Evolutionary conservation across 2,888 invertebrate species (phyloP).

Genomic region (Tholera decimalis): DNA sequence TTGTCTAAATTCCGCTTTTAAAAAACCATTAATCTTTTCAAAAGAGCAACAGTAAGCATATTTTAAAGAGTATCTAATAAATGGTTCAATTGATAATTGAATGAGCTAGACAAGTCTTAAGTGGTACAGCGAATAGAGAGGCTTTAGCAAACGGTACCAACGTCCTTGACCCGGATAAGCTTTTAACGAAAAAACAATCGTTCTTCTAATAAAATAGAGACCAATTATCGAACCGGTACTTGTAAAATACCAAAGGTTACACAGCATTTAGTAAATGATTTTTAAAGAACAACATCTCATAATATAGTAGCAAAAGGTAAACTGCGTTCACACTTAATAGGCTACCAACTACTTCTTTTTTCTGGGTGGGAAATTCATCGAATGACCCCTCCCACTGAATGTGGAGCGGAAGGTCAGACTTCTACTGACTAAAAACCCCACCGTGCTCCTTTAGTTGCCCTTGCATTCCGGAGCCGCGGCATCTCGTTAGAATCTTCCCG

Average conservation of each 20-base stretch:
- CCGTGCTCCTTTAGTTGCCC: no score
- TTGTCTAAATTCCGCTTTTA: neutral
- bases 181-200: conserved; percentile 53
- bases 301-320: conserved; percentile 10
- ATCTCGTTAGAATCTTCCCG: no score
- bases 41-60: neutral
- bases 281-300: conserved; percentile 6
- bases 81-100: conserved; percentile 7
- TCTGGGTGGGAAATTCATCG: no score
- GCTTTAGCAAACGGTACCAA: conserved; percentile 33
- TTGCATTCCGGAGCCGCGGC: no score
- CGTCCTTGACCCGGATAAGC: conserved; percentile 49
- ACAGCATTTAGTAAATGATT: neutral
- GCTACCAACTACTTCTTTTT: no score
- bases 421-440: no score
- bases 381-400: no score
- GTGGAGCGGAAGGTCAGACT: no score
- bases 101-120: conserved; percentile 12
- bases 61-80: conserved; percentile 12
- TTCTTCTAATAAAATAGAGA: conserved; percentile 37
- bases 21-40: neutral
- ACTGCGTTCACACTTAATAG: no score
- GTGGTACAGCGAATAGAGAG: conserved; percentile 24
- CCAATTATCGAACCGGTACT: conserved; percentile 30
- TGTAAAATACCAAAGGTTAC: conserved; percentile 37